These are phyloP conservation scores for Himalopsyche kuldschensis DNA, from an alignment of 2,888 invertebrate genomes.

Conservation along the genomic window DNA sequence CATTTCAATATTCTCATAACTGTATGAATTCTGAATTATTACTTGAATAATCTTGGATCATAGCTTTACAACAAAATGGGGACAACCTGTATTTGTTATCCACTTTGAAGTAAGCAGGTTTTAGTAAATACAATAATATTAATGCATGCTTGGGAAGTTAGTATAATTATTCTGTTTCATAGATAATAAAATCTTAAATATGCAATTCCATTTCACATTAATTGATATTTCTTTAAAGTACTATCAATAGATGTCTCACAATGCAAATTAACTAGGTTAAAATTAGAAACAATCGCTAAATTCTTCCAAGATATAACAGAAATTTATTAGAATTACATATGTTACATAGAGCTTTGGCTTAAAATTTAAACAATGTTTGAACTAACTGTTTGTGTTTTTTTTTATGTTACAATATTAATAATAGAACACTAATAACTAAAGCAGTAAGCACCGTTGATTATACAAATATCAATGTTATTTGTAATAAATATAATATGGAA, in stretches of 20 bases:
- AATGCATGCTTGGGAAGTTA: not conserved
- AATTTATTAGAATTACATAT: not conserved
- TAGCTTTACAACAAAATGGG: too few relatives aligned
- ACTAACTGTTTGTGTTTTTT: not conserved
- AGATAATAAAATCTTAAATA: not conserved
- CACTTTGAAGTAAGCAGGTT: too few relatives aligned
- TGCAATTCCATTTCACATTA: not conserved
- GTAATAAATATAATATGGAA: not conserved
- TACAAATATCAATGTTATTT: not conserved
- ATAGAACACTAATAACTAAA: not conserved
- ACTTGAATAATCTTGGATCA: too few relatives aligned
- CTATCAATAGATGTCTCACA: not conserved
- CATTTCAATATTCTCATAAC: too few relatives aligned
- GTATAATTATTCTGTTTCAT: not conserved
- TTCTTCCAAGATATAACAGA: not conserved
- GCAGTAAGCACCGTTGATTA: not conserved
- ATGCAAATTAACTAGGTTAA: not conserved
- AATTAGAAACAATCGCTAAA: not conserved
- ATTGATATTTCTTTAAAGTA: not conserved
- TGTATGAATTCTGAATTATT: too few relatives aligned
- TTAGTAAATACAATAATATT: not conserved
- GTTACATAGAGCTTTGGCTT: not conserved
- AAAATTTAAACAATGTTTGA: not conserved
- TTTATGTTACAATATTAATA: not conserved
- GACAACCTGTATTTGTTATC: too few relatives aligned